phyloP scores from a whole-genome alignment of 2,797 vertebrate species.

The Protonibea diacanthus region DNA sequence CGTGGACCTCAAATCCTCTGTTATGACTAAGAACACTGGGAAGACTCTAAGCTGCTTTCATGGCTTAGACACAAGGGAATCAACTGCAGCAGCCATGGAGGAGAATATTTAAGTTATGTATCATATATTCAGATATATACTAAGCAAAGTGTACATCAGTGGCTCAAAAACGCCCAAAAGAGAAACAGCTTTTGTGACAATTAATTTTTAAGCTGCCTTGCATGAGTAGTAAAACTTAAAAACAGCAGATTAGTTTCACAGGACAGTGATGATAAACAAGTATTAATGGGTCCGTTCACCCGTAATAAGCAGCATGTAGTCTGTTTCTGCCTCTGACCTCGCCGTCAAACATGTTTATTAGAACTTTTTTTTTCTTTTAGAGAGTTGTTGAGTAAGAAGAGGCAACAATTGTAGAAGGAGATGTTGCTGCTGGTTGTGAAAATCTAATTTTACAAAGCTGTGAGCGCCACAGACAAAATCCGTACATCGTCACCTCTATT shows the following conservation, averaged over 20 bases:
- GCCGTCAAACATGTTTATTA: neutral
- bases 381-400: neutral
- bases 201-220: neutral
- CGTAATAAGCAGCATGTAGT: neutral
- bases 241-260: neutral
- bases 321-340: neutral
- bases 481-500: neutral
- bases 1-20: neutral
- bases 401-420: neutral
- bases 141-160: slow-evolving; percentile 6
- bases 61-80: slow-evolving; percentile 4
- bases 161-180: neutral
- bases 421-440: neutral
- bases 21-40: neutral
- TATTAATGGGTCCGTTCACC: neutral
- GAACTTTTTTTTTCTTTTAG: neutral
- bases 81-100: neutral
- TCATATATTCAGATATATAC: slow-evolving; percentile 14
- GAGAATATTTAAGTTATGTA: slow-evolving; percentile 11
- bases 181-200: neutral
- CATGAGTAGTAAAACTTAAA: neutral
- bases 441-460: neutral
- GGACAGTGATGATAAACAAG: neutral
- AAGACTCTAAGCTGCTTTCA: neutral
- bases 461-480: neutral